These are phyloP conservation scores for Tamias sibiricus DNA, from an alignment of 2,113 vertebrate species.

Conservation along the genomic window DNA sequence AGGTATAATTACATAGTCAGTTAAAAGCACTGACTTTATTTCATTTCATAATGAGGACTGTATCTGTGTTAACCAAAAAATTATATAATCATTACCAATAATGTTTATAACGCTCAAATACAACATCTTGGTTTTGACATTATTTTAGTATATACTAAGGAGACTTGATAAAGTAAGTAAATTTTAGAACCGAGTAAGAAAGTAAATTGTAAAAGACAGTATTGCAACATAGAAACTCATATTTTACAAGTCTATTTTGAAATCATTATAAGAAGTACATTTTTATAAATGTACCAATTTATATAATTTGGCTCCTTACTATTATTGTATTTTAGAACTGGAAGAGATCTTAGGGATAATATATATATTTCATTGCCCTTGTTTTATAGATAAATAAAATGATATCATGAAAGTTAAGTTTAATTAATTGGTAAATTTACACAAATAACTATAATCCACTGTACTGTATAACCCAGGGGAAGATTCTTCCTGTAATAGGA, in stretches of 20 bases:
- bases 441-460: conserved; percentile 4
- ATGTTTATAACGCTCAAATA: neutral
- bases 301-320: conserved; percentile 9
- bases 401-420: conserved; percentile 33
- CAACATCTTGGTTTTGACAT: neutral
- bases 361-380: neutral
- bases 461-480: neutral
- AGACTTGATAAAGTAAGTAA: neutral
- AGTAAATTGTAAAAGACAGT: neutral
- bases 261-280: conserved; percentile 32
- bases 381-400: conserved; percentile 20
- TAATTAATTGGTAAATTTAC: neutral
- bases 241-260: conserved; percentile 50
- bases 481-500: neutral
- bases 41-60: neutral
- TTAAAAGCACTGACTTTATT: conserved; percentile 26
- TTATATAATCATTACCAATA: conserved; percentile 5
- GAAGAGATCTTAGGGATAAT: conserved; percentile 4
- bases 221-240: conserved; percentile 23
- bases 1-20: conserved; percentile 20
- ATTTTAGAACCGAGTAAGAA: conserved; percentile 12
- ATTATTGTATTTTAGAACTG: neutral
- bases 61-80: conserved; percentile 22
- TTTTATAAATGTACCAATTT: conserved; percentile 35
- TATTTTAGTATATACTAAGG: conserved; percentile 48